These are phyloP conservation scores for Myotis planiceps DNA, from an alignment of 2,797 vertebrate genomes.

Conservation along the genomic window DNA sequence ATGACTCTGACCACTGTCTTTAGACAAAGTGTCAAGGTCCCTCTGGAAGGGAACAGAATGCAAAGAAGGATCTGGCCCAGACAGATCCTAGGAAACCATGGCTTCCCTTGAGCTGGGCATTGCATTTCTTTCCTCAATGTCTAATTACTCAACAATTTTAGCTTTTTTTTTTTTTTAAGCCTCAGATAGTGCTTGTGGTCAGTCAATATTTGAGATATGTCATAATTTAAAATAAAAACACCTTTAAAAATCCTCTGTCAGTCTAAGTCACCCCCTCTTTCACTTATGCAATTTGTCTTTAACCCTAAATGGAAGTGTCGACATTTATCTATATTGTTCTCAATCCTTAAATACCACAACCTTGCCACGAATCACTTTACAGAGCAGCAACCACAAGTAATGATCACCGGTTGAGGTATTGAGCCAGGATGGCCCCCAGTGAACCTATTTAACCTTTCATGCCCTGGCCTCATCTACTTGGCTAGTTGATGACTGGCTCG, in stretches of 20 bases:
- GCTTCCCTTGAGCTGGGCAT: background rate
- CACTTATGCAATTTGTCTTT: constrained; percentile 3
- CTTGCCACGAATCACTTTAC: background rate
- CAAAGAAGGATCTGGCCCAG: background rate
- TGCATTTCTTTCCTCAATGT: background rate
- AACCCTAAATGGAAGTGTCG: background rate
- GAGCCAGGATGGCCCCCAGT: background rate
- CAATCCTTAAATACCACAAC: background rate
- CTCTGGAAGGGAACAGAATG: background rate
- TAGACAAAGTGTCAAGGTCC: background rate
- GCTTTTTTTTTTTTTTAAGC: background rate
- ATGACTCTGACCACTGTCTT: background rate
- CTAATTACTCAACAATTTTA: background rate
- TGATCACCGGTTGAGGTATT: background rate
- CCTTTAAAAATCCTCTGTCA: constrained; percentile 7
- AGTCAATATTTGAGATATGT: constrained; percentile 18
- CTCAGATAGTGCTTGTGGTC: constrained; percentile 28
- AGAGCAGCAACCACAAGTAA: background rate
- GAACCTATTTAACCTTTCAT: background rate
- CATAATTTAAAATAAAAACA: constrained; percentile 47
- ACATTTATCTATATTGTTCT: background rate
- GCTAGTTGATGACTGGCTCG: background rate
- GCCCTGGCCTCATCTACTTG: background rate
- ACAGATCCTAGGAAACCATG: background rate
- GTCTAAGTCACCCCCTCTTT: background rate